Percentiles rank a stretch among this genome's conserved stretches.
These are phyloP conservation scores for Lagocephalus sceleratus DNA, from an alignment of 2,797 vertebrate genomes.

Conservation along the genomic window DNA sequence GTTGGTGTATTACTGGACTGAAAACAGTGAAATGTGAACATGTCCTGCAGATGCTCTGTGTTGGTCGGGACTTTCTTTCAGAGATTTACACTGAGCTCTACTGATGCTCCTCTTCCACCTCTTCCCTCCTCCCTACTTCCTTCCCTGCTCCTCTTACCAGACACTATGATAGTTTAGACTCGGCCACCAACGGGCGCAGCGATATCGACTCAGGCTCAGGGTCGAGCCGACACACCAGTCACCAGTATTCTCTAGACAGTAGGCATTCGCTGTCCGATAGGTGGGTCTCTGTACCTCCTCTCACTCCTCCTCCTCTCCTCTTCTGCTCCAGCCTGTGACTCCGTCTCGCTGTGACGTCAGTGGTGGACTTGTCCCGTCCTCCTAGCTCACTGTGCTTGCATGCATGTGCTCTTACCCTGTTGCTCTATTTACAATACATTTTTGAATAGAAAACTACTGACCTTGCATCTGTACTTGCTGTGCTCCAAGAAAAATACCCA, in stretches of 20 bases:
- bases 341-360: constrained; percentile 82
- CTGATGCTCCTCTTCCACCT: constrained; percentile 81
- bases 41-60: constrained; percentile 29
- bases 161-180: constrained; percentile 94
- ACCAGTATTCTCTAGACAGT: constrained; percentile 93
- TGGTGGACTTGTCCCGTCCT: constrained; percentile 82
- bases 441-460: constrained; percentile 28
- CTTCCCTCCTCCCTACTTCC: constrained; percentile 72
- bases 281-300: constrained; percentile 80
- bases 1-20: no score
- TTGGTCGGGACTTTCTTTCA: constrained; percentile 51
- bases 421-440: constrained; percentile 51
- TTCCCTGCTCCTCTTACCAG: constrained; percentile 79
- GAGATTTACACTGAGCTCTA: constrained; percentile 64
- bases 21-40: constrained; percentile 9
- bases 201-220: constrained; percentile 93
- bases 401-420: constrained; percentile 78
- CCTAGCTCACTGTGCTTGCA: constrained; percentile 82
- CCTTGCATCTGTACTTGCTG: constrained; percentile 53
- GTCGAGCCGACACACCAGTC: constrained; percentile 89
- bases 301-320: constrained; percentile 51
- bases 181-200: constrained; percentile 89
- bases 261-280: constrained; percentile 90
- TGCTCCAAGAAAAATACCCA: constrained; percentile 43
- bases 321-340: constrained; percentile 81